A percentile compares a stretch with the other conserved stretches of the same genome.
Evolutionary conservation across 2,888 invertebrate species (phyloP).

Genomic region (Ophioninae sp.): DNA sequence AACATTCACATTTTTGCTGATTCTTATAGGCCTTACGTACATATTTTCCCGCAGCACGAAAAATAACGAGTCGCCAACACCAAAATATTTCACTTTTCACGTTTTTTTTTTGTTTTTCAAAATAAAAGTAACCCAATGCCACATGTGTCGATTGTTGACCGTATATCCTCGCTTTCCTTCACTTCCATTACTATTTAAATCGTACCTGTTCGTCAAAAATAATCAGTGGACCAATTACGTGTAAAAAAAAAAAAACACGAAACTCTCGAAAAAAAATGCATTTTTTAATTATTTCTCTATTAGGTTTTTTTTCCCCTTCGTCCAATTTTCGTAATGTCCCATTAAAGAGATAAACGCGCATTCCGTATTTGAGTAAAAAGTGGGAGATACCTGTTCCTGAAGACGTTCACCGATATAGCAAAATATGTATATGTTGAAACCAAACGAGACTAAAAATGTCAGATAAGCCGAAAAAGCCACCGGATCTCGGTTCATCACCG

Average conservation of each 20-base stretch:
- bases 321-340: background rate
- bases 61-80: too few relatives aligned
- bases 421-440: slow-evolving; percentile 46
- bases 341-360: background rate
- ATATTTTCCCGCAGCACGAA: too few relatives aligned
- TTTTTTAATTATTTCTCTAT: background rate
- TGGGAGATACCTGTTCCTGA: slow-evolving; percentile 67
- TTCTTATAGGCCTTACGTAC: background rate
- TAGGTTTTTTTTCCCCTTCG: background rate
- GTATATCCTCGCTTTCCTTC: background rate
- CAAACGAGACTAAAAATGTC: slow-evolving; percentile 20
- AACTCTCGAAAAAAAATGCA: background rate
- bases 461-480: slow-evolving; percentile 41
- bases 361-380: background rate
- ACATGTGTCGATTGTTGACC: too few relatives aligned
- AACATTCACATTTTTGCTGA: background rate
- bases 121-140: too few relatives aligned
- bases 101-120: too few relatives aligned
- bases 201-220: background rate
- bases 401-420: slow-evolving; percentile 69
- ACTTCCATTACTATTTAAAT: background rate
- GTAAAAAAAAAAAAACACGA: too few relatives aligned
- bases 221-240: background rate
- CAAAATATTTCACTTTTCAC: too few relatives aligned
- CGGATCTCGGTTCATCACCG: slow-evolving; percentile 34